Conservation (phyloP, 2,113 vertebrate genomes). For the Cochlearius cochlearius region DNA sequence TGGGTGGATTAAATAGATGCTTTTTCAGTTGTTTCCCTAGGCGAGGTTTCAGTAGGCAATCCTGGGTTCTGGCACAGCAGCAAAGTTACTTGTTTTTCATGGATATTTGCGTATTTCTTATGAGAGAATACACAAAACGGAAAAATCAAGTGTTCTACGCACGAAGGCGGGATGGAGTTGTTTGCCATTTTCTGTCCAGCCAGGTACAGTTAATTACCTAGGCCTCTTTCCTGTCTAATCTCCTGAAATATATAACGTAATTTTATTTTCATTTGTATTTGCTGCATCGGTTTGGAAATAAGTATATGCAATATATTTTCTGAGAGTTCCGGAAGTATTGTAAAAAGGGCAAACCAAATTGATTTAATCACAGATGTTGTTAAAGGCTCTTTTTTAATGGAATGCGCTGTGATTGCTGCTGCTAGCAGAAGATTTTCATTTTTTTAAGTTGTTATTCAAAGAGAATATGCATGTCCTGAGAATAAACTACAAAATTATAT, state of each 20-base stretch:
- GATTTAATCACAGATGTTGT: conserved; percentile 32
- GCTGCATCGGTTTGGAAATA: not conserved
- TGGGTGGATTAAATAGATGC: not conserved
- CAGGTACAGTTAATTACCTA: not conserved
- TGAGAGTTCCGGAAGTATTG: conserved; percentile 16
- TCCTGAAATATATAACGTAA: not conserved
- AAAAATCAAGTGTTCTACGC: not conserved
- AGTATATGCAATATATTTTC: conserved; percentile 8
- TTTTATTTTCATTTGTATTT: conserved; percentile 50
- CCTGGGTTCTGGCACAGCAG: not conserved
- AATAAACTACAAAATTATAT: not conserved
- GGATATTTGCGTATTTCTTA: not conserved
- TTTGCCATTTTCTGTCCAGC: not conserved
- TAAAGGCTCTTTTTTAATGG: conserved; percentile 6
- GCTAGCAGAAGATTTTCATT: not conserved
- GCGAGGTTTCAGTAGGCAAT: not conserved
- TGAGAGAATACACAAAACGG: not conserved
- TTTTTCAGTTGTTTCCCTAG: not conserved
- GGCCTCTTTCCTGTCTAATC: not conserved
- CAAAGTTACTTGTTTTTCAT: not conserved
- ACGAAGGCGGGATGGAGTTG: not conserved
- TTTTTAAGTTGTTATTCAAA: conserved; percentile 1
- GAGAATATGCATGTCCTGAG: not conserved
- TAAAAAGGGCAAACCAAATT: conserved; percentile 48
- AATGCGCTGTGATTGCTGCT: conserved; percentile 30